Base-by-base conservation (phyloP, 2,888 invertebrate species). In the Sesia apiformis region DNA sequence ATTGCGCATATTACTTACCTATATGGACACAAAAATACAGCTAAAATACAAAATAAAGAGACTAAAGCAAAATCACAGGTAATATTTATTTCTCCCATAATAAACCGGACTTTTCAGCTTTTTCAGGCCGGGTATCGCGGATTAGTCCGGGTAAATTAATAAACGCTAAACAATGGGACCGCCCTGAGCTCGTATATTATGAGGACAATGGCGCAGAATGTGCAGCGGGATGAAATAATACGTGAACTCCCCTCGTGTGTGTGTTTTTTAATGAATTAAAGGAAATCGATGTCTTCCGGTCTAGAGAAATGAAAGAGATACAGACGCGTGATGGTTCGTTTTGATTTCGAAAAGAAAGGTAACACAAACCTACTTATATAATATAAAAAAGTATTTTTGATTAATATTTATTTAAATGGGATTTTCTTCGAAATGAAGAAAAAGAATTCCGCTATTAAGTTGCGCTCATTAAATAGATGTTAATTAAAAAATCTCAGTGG, bases 61-160 rank as follows among this genome's bases (percentile, higher is more conserved):
- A 23, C 23, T 23, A 23, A 23, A 23, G 2, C 2, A 23, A 23
- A 23, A 23, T 23, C 6, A 52, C 63, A 57, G 63, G 64, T 66
- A 63, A 67, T 63, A 54, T 60, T 62, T 62, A 56, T 55, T 58
- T 57, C 56, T 64, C 67, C 69, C 71, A 70, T 69, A 66, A 46
- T 46, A 46, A 46, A 46, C 8, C 23, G 46, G 8, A 46, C 46
- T 46, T 46, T 5, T 23, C 46, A 23, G 43, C 8, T 8, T 46
- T 46, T 46, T 46, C 46, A 46, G 23, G n/a, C 46, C 46, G 8
- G 8, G 8, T 38, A 38, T 59, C 61, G 56, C 59, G 67, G 68
- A 71, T 74, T 73, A 73, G 65, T 63, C 64, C 59, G 61, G 56
- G 67, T 68, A 67, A 75, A 72, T 74, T 72, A 71, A 75, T 74